A percentile compares a stretch with the other conserved stretches of the same genome.
phyloP scores from a whole-genome alignment of 2,797 vertebrate genomes.

The Betta splendens region DNA sequence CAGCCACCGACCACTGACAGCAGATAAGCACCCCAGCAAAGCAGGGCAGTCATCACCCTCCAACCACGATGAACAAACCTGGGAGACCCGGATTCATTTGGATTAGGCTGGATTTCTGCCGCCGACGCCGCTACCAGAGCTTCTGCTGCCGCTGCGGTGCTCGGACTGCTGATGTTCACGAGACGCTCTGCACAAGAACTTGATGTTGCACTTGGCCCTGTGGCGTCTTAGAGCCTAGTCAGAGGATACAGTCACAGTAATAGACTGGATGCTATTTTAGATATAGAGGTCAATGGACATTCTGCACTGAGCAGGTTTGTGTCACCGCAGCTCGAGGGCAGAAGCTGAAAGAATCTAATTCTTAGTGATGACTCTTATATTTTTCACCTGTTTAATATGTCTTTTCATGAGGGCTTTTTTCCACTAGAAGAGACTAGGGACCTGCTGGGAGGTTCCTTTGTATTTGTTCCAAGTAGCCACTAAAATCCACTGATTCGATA shows the following conservation, averaged over 20 bases:
- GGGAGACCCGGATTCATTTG: conserved; percentile 81
- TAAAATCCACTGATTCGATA: conserved; percentile 73
- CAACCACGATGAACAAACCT: conserved; percentile 77
- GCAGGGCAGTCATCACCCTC: conserved; percentile 73
- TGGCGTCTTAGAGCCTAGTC: conserved; percentile 62
- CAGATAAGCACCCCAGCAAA: conserved; percentile 79
- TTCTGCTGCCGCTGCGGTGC: conserved; percentile 55
- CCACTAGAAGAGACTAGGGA: conserved; percentile 25
- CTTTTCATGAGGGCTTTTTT: conserved; percentile 32
- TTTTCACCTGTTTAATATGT: conserved; percentile 29
- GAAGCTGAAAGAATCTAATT: conserved; percentile 34
- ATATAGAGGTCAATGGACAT: conserved; percentile 61
- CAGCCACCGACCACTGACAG: conserved; percentile 74
- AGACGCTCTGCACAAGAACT: conserved; percentile 62
- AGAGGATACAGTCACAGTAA: conserved; percentile 49
- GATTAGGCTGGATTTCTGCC: conserved; percentile 81
- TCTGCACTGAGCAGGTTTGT: conserved; percentile 49
- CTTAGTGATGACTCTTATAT: conserved; percentile 26
- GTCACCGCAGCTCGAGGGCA: conserved; percentile 31
- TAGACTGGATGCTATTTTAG: conserved; percentile 67
- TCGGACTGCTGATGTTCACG: conserved; percentile 77
- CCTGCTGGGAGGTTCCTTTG: conserved; percentile 54
- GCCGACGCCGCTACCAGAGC: conserved; percentile 35
- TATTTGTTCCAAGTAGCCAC: conserved; percentile 64
- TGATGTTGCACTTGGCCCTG: conserved; percentile 64